phyloP scores from a whole-genome alignment of 1,140 invertebrate genomes.

The Pomacea maculata region DNA sequence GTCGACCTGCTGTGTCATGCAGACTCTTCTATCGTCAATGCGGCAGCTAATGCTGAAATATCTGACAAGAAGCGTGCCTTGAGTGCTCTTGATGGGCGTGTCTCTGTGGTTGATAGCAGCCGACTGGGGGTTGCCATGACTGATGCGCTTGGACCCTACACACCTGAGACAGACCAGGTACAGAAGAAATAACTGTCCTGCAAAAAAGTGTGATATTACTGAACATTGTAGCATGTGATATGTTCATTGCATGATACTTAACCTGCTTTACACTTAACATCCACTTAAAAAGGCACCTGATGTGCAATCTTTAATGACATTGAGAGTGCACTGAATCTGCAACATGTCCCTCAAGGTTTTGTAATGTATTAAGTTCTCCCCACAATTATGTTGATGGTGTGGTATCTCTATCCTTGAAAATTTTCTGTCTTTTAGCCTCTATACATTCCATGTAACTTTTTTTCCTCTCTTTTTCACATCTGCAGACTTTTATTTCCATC shows the following conservation, averaged over 20 bases:
- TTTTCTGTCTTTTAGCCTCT: neutral
- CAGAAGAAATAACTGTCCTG: neutral
- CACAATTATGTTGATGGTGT: too few species aligned
- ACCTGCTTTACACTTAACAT: too few species aligned
- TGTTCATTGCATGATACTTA: too few species aligned
- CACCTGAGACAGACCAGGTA: slow-evolving; percentile 58
- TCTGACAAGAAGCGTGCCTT: slow-evolving; percentile 28
- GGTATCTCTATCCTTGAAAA: too few species aligned
- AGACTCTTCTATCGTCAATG: slow-evolving; percentile 44
- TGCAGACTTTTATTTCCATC: neutral
- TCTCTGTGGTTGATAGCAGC: slow-evolving; percentile 30
- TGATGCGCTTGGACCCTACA: slow-evolving; percentile 62
- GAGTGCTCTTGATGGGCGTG: slow-evolving; percentile 39
- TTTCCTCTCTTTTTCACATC: neutral
- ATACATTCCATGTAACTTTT: neutral
- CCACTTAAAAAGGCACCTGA: too few species aligned
- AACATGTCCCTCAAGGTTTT: too few species aligned
- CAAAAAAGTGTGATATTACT: neutral
- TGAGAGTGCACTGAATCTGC: too few species aligned
- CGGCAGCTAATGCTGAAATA: slow-evolving; percentile 13
- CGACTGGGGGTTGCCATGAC: slow-evolving; percentile 32
- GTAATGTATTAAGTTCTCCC: too few species aligned
- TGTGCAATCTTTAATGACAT: too few species aligned
- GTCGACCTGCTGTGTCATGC: slow-evolving; percentile 62
- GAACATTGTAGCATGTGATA: too few species aligned